Percentiles rank a stretch among this genome's conserved stretches.
These are phyloP conservation scores for Eudemis profundana DNA, from an alignment of 2,888 invertebrate genomes.

Conservation along the genomic window DNA sequence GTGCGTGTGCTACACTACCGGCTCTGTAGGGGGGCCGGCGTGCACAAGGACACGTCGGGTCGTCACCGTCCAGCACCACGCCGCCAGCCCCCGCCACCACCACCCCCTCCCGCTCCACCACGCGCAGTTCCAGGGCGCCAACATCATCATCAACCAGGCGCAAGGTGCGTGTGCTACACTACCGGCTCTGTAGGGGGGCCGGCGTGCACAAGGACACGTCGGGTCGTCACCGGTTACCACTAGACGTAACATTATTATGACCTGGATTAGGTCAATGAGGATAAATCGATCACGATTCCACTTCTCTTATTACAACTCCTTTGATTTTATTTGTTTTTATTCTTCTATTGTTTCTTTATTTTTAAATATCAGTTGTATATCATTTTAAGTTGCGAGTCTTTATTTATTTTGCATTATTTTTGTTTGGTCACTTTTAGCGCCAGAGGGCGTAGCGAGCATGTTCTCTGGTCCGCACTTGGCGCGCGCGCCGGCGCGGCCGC, in stretches of 20 bases:
- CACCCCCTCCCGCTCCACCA: slow-evolving; percentile 79
- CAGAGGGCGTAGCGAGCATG: slow-evolving; percentile 80
- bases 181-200: too few relatives aligned
- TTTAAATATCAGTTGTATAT: slow-evolving; percentile 45
- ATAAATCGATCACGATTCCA: too few relatives aligned
- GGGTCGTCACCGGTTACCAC: too few relatives aligned
- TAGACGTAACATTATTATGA: too few relatives aligned
- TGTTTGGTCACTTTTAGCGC: slow-evolving; percentile 66
- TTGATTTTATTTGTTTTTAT: neutral
- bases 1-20: too few relatives aligned
- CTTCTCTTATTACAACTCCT: neutral
- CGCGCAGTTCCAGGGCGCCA: slow-evolving; percentile 76
- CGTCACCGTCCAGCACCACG: slow-evolving; percentile 51
- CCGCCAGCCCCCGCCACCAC: slow-evolving; percentile 79
- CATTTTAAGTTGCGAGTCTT: slow-evolving; percentile 64
- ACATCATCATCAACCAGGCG: slow-evolving; percentile 80
- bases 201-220: too few relatives aligned
- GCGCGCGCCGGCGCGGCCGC: slow-evolving; percentile 69
- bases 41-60: too few relatives aligned
- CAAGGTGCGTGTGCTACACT: slow-evolving; percentile 66
- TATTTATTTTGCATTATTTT: slow-evolving; percentile 73
- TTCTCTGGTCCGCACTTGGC: slow-evolving; percentile 77
- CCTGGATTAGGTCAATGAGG: too few relatives aligned
- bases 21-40: too few relatives aligned
- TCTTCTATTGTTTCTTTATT: slow-evolving; percentile 33